Evolutionary conservation across 2,113 vertebrate species (phyloP), one percentile per base, ranked within the genome.

Genomic region (Pluvialis apricaria): DNA sequence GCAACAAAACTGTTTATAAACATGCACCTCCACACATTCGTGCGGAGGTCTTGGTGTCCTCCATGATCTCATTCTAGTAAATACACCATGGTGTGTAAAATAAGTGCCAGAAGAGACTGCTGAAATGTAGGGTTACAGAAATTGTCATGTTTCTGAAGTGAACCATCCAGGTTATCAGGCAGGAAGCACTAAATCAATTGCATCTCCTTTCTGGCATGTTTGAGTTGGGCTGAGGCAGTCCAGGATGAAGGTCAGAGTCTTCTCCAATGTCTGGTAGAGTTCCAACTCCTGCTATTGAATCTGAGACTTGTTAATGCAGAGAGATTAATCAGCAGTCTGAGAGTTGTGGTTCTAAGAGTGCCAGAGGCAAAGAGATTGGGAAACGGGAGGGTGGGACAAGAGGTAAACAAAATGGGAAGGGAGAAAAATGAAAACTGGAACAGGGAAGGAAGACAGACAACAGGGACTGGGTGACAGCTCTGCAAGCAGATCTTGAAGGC

Each of bases 171-270:
- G 55, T 71, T 64, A 84, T 86, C 57, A 83, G 47, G 71, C 31
- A 36, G 64, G 45, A 88, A 83, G 42, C 68, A 88, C 66, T 72
- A 77, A 45, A 72, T 44, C n/a, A 87, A 77, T 20, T 44, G 3
- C 54, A 87, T 45, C 58, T 88, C 40, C 44, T 66, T 90, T 51
- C 82, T 88, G 38, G 36, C 32, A 49, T 24, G 26, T 75, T 32
- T 86, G 36, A 79, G 34, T 44, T 1, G 28, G 47, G 61, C 52
- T 87, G 52, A 91, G 49, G 62, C 70, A 93, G 58, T 25, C 79
- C 64, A 70, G 58, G 51, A 77, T 83, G 85, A 95, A 95, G 93
- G 84, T 88, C 93, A 92, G 66, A 84, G 34, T 61, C 82, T 77
- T 94, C 71, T 66, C 73, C 71, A 51, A 58, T 34, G 62, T 36